These are phyloP conservation scores for Taeniopygia guttata DNA, from an alignment of 2,797 vertebrate species.

Conservation along the genomic window DNA sequence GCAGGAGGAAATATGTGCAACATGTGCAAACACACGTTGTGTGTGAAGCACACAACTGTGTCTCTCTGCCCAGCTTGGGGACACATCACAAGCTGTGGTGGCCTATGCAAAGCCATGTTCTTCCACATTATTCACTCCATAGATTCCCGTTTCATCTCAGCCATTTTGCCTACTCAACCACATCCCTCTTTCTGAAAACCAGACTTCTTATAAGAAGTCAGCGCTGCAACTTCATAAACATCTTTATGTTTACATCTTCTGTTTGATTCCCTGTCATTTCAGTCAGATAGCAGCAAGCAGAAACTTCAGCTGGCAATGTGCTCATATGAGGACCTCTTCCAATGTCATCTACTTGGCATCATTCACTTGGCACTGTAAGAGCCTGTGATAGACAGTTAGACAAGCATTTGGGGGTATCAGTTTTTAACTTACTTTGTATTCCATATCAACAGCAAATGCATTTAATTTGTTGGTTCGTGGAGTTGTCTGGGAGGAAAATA, in stretches of 20 bases:
- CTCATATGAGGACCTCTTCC: background rate
- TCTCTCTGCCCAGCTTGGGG: background rate
- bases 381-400: background rate
- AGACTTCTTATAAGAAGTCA: background rate
- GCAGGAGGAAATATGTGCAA: background rate
- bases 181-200: background rate
- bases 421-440: constrained; percentile 22
- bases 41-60: background rate
- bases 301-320: background rate
- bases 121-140: accelerated
- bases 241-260: background rate
- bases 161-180: background rate
- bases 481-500: background rate
- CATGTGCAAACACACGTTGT: background rate
- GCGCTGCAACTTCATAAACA: background rate
- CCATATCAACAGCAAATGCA: background rate
- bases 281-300: constrained; percentile 4
- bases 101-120: background rate
- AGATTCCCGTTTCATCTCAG: background rate
- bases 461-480: background rate
- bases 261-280: background rate
- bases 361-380: background rate
- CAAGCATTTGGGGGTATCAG: background rate
- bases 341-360: constrained; percentile 40
- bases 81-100: background rate